Evolutionary conservation across 2,113 vertebrate species (phyloP).

Genomic region (Hirundichthys speculiger): DNA sequence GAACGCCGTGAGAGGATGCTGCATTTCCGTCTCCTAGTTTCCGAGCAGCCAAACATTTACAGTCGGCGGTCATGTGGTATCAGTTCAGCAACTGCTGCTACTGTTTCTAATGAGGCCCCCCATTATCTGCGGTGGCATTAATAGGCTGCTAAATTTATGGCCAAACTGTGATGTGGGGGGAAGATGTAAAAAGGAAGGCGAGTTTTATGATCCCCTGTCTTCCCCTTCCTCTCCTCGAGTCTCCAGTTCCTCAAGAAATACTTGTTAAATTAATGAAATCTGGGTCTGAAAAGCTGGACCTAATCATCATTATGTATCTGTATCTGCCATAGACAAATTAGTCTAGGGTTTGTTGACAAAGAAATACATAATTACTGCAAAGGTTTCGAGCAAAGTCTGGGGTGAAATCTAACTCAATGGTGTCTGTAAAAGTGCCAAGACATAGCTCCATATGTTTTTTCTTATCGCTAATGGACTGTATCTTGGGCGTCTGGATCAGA

Average conservation of each 20-base stretch:
- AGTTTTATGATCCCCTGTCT: conserved; percentile 14
- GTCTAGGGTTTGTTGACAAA: too few relatives aligned
- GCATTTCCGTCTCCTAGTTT: conserved; percentile 37
- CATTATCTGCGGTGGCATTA: conserved; percentile 33
- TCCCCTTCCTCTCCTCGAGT: conserved; percentile 7
- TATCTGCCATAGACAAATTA: not conserved
- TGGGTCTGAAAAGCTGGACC: conserved; percentile 20
- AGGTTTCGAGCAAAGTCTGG: too few relatives aligned
- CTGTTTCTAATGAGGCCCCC: conserved; percentile 41
- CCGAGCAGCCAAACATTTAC: conserved; percentile 34
- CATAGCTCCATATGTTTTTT: too few relatives aligned
- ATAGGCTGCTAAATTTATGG: conserved; percentile 51
- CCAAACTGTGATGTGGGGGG: conserved; percentile 16
- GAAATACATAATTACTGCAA: too few relatives aligned
- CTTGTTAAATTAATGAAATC: conserved; percentile 39
- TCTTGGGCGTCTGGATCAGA: too few relatives aligned
- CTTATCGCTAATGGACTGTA: too few relatives aligned
- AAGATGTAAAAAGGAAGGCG: conserved; percentile 20
- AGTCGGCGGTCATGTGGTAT: conserved; percentile 27
- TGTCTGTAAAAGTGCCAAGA: too few relatives aligned
- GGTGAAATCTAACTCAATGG: too few relatives aligned
- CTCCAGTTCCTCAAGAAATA: conserved; percentile 1
- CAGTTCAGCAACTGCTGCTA: conserved; percentile 35
- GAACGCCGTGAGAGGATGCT: conserved; percentile 41
- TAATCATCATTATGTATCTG: not conserved